Percentiles rank a stretch among this genome's conserved stretches.
phyloP scores from a whole-genome alignment of 37 sponge, comb jelly and placozoan genomes.

The Chondrilla cf. caribensis region DNA sequence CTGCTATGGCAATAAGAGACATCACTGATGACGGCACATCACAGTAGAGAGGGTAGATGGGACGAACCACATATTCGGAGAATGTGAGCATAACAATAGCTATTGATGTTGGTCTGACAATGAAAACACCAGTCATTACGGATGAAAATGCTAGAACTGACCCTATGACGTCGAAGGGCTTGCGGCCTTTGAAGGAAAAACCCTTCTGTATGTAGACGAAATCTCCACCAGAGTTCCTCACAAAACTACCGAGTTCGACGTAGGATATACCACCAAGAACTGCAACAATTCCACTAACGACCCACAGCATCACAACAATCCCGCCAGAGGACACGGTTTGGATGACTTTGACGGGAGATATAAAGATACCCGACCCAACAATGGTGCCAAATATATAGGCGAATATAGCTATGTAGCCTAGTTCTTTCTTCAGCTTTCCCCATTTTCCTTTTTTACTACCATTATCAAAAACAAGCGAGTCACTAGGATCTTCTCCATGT shows the following conservation, averaged over 20 bases:
- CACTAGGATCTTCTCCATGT: no score
- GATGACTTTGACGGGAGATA: slow-evolving; percentile 66
- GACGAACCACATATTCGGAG: slow-evolving; percentile 28
- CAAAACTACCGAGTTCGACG: slow-evolving; percentile 59
- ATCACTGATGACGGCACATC: neutral
- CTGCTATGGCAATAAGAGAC: no score
- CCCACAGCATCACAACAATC: slow-evolving; percentile 58
- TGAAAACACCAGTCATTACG: slow-evolving; percentile 35
- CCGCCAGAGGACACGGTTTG: slow-evolving; percentile 55
- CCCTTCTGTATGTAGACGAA: slow-evolving; percentile 52
- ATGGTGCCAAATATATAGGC: slow-evolving; percentile 55
- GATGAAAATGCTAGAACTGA: slow-evolving; percentile 45
- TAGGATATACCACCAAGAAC: slow-evolving; percentile 67
- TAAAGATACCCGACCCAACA: slow-evolving; percentile 86
- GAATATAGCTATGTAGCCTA: slow-evolving; percentile 4
- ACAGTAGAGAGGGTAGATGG: slow-evolving; percentile 7
- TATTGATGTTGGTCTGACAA: slow-evolving; percentile 30
- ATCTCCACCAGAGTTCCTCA: slow-evolving; percentile 63
- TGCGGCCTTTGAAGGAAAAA: slow-evolving; percentile 38
- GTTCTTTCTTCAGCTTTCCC: slow-evolving; percentile 34
- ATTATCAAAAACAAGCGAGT: no score
- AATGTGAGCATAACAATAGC: slow-evolving; percentile 40
- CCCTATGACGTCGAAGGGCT: slow-evolving; percentile 34
- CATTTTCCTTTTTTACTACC: neutral
- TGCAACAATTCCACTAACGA: slow-evolving; percentile 53